Evolutionary conservation across 2,113 vertebrate genomes (phyloP), one percentile per base, ranked within the genome.

Genomic region (Oxygymnocypris stewartii): DNA sequence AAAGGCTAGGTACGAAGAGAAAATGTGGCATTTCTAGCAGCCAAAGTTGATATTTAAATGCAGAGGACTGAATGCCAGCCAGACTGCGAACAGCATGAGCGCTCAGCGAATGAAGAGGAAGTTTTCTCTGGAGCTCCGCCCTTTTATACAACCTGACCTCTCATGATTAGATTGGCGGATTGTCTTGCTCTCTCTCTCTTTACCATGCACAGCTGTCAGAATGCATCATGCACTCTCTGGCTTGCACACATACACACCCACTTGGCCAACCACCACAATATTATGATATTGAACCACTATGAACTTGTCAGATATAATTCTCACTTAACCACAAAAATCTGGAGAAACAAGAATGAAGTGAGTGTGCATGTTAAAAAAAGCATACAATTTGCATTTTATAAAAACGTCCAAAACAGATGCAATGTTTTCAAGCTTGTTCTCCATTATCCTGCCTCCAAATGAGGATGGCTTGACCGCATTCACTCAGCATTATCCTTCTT

Each of bases 91-190:
- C 28, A 80, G 42, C 63, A 51, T 37, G 42, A 49, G 81, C 10
- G 16, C 9, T 18, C 65, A 14, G 44, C 20, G 20, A n/a, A 71
- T 51, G 61, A 67, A 44, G 90, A 92, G 86, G 84, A 85, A 61
- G 88, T 83, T 86, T 78, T 57, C 20, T 42, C n/a, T 7, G 59
- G 82, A 7, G 42, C 91, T 91, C 89, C 87, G 80, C 93, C 91
- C 91, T 93, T 92, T 93, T 93, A 95, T 93, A 92, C 89, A 85
- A 84, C 89, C 49, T 76, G 13, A 86, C 88, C 87, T 92, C n/a
- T n/a, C n/a, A n/a, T n/a, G n/a, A n/a, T n/a, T n/a, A n/a, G n/a
- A n/a, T n/a, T n/a, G n/a, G n/a, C n/a, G n/a, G n/a, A n/a, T n/a
- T 89, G 10, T 42, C 61, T 84, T 20, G 71, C 16, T 9, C 78